Evolutionary conservation across 2,888 invertebrate species (phyloP), one percentile per base, ranked within the genome.

Genomic region (Acronicta aceris): DNA sequence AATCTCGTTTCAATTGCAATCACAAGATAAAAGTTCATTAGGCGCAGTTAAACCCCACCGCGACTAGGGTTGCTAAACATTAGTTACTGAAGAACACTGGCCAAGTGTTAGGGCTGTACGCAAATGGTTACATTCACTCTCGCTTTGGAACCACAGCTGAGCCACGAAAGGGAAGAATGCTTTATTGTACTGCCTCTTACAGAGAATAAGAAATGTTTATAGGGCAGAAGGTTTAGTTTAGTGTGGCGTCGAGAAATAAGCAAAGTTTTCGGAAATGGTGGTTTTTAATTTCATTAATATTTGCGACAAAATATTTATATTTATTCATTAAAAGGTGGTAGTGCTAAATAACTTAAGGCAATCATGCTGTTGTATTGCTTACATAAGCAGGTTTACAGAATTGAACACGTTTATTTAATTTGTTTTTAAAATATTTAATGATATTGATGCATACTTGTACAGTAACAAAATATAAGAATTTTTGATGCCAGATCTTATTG

Each of bases 71-170:
- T 48, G 64, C 60, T 55, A 58, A 66, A 46, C 63, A 56, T 58
- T 49, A 63, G 50, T 74, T 69, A 66, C 68, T 68, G 69, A 71
- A 67, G 64, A 52, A 49, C 49, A 59, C 60, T 67, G 64, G 61
- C 60, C 70, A 70, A 67, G 60, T 76, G 78, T 60, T 74, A 50
- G 59, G 63, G 74, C 46, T 71, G 64, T 54, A 70, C 69, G 60
- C 65, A 72, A 78, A 91, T 89, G 87, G 87, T 69, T 71, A 65
- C 77, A 83, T 85, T 81, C 82, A 90, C 91, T 91, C 79, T 81
- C 76, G 63, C 75, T 71, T 74, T 73, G 78, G 73, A 78, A 79
- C 65, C 80, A 73, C 91, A 91, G 87, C 89, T 92, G 91, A 73
- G 89, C 71, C 85, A 76, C 58, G 66, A 69, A 54, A 79, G 81